Percentiles rank a stretch among this genome's conserved stretches.
phyloP scores from a whole-genome alignment of 35 echinoderm and acorn worm species.

The Ophiothrix spiculata region DNA sequence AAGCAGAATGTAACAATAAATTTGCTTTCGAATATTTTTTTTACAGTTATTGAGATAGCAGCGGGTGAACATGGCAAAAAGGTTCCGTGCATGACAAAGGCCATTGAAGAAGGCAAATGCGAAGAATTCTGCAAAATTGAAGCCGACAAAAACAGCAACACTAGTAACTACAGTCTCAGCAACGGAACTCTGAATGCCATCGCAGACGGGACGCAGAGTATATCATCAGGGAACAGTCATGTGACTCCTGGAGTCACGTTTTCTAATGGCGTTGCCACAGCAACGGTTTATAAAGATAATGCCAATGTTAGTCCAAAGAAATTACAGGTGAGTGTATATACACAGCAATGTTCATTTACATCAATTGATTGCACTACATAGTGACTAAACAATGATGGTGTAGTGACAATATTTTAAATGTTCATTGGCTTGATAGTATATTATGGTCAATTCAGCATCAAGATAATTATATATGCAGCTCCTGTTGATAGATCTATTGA shows the following conservation, averaged over 20 bases:
- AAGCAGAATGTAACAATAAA: no score
- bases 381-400: no score
- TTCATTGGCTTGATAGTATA: no score
- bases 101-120: conserved; percentile 73
- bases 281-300: conserved; percentile 20
- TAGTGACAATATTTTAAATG: no score
- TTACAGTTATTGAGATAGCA: conserved; percentile 82
- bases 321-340: background rate
- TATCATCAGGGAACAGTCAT: conserved; percentile 32
- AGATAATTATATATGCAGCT: no score
- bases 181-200: conserved; percentile 46
- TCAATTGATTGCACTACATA: no score
- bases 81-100: conserved; percentile 33
- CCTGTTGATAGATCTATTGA: no score
- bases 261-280: conserved; percentile 32
- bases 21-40: no score
- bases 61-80: conserved; percentile 79
- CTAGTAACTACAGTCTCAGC: conserved; percentile 44
- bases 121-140: conserved; percentile 62
- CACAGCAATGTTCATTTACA: no score
- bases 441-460: no score
- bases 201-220: background rate
- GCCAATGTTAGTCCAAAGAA: conserved; percentile 13
- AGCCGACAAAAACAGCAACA: conserved; percentile 27
- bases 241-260: conserved; percentile 1